These are phyloP conservation scores for Odontesthes bonariensis DNA, from an alignment of 2,113 vertebrate genomes.

Conservation along the genomic window DNA sequence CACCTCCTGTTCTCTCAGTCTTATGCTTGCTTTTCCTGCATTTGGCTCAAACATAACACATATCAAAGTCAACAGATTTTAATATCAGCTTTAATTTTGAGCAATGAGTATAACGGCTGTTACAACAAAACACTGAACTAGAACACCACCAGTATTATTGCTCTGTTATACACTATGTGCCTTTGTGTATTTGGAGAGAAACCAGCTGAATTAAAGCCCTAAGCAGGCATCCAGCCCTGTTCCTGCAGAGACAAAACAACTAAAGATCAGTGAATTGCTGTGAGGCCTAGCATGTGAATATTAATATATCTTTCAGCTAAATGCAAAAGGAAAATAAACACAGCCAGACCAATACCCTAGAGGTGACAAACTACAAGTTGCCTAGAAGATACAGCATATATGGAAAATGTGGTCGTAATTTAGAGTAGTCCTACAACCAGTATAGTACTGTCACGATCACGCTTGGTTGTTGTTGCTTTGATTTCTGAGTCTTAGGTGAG, in stretches of 20 bases:
- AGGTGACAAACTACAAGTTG: background rate
- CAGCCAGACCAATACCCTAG: background rate
- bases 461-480: too few species aligned
- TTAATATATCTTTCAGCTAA: background rate
- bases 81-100: too few species aligned
- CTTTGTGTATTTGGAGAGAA: background rate
- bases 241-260: background rate
- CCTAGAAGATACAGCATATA: background rate
- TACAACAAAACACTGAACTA: slow-evolving; percentile 1
- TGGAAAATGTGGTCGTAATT: background rate
- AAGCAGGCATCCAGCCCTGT: background rate
- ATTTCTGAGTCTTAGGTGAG: too few species aligned
- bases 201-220: slow-evolving; percentile 12
- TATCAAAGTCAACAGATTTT: too few species aligned
- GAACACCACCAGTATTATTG: background rate
- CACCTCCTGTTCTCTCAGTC: slow-evolving; percentile 6
- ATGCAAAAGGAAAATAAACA: too few species aligned
- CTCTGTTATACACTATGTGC: background rate
- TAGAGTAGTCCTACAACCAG: too few species aligned
- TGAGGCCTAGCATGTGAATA: slow-evolving; percentile 22
- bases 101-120: too few species aligned
- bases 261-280: background rate
- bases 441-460: too few species aligned
- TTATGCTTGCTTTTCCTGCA: slow-evolving; percentile 4
- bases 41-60: too few species aligned